These are phyloP conservation scores for Pollenia labialis DNA, from an alignment of 2,888 invertebrate species.

Conservation along the genomic window DNA sequence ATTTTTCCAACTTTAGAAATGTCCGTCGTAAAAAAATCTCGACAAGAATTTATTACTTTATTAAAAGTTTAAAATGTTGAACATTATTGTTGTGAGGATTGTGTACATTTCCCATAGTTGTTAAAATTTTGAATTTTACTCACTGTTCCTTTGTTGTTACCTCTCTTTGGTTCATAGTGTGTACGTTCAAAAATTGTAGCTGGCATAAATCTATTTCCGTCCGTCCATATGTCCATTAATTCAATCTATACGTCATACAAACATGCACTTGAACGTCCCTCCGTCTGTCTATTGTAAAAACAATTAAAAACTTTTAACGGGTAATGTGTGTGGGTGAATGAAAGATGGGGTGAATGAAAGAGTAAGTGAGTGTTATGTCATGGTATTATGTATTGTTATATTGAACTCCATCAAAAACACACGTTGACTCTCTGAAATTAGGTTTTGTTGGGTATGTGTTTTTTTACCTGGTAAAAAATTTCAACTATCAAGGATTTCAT, in stretches of 20 bases:
- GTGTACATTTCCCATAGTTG: neutral
- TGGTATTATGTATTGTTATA: slow-evolving; percentile 52
- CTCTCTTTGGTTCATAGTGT: neutral
- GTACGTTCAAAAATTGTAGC: neutral
- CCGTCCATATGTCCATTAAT: neutral
- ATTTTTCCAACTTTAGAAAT: too few species aligned
- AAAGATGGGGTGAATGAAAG: neutral
- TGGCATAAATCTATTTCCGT: slow-evolving; percentile 16
- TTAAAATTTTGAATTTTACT: slow-evolving; percentile 12
- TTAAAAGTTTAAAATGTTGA: neutral
- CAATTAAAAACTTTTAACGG: slow-evolving; percentile 51
- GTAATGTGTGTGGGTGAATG: neutral
- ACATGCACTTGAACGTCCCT: neutral
- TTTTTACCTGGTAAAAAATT: slow-evolving; percentile 73
- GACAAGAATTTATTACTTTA: neutral
- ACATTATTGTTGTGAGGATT: neutral
- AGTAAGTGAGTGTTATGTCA: slow-evolving; percentile 50
- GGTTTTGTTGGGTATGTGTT: neutral
- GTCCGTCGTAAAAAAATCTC: too few species aligned
- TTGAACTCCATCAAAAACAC: slow-evolving; percentile 64
- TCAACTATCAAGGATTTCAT: slow-evolving; percentile 76
- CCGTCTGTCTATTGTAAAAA: slow-evolving; percentile 32
- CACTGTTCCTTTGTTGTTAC: neutral
- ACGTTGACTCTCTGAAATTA: slow-evolving; percentile 24
- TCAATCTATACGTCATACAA: slow-evolving; percentile 9